These are phyloP conservation scores for Cephus sareptanus DNA, from an alignment of 2,888 invertebrate species.

Conservation along the genomic window DNA sequence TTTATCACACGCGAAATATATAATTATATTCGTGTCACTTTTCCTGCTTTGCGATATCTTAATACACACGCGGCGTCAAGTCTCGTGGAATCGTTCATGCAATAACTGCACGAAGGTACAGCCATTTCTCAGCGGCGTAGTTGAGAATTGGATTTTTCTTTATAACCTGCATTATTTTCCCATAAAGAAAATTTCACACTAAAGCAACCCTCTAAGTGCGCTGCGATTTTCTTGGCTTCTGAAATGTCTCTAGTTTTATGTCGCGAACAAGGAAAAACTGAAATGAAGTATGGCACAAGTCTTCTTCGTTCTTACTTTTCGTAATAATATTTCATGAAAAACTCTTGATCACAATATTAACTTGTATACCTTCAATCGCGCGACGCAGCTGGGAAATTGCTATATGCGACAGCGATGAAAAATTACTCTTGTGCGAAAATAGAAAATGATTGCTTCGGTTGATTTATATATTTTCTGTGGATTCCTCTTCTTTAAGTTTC, in stretches of 20 bases:
- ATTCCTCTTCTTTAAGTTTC: neutral
- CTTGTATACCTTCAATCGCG: neutral
- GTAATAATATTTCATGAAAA: neutral
- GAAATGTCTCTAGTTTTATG: neutral
- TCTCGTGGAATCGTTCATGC: too few species aligned
- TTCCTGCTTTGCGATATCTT: too few species aligned
- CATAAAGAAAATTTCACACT: neutral
- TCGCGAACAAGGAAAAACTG: neutral
- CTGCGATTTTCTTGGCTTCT: neutral
- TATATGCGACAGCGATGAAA: neutral
- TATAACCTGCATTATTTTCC: neutral
- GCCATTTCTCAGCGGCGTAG: neutral
- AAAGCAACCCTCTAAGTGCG: neutral
- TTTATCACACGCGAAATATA: too few species aligned
- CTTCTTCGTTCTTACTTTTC: neutral
- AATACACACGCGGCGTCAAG: too few species aligned
- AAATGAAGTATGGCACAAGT: neutral
- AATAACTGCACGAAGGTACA: neutral
- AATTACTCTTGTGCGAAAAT: neutral
- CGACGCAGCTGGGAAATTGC: neutral
- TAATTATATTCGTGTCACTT: too few species aligned
- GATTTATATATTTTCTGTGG: neutral
- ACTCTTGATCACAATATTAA: neutral
- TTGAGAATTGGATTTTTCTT: neutral
- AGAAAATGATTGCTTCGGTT: neutral